phyloP scores from a whole-genome alignment of 1,140 invertebrate genomes.

The Anoplolepis gracilipes region DNA sequence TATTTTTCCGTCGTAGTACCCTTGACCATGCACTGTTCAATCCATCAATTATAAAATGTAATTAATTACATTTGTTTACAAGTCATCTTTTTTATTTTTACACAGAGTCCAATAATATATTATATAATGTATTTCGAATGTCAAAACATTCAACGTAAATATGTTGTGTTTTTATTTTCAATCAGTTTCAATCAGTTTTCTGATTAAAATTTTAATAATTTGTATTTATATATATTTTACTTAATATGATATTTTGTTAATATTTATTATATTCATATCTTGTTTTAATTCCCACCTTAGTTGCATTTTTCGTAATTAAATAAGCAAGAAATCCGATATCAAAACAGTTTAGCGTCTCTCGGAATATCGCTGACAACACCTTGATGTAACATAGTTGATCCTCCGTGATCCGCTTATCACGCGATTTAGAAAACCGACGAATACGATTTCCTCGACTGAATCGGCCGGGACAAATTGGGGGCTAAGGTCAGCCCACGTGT shows the following conservation, averaged over 20 bases:
- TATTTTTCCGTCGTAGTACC: background rate
- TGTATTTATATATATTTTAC: background rate
- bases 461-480: slow-evolving; percentile 78
- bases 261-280: background rate
- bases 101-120: background rate
- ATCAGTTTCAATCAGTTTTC: too few species aligned
- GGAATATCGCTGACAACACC: background rate
- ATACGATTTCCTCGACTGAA: slow-evolving; percentile 74
- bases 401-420: background rate
- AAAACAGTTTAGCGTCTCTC: background rate
- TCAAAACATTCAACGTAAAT: background rate
- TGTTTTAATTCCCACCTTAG: background rate
- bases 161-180: background rate
- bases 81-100: background rate
- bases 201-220: background rate
- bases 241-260: background rate
- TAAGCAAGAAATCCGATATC: background rate
- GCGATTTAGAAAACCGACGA: slow-evolving; percentile 61
- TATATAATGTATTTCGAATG: background rate
- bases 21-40: background rate
- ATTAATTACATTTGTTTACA: background rate
- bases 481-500: slow-evolving; percentile 80
- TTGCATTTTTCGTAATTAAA: background rate
- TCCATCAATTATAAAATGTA: background rate
- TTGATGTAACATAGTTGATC: background rate